phyloP scores from a whole-genome alignment of 2,113 vertebrate species.

The Alligator sinensis region DNA sequence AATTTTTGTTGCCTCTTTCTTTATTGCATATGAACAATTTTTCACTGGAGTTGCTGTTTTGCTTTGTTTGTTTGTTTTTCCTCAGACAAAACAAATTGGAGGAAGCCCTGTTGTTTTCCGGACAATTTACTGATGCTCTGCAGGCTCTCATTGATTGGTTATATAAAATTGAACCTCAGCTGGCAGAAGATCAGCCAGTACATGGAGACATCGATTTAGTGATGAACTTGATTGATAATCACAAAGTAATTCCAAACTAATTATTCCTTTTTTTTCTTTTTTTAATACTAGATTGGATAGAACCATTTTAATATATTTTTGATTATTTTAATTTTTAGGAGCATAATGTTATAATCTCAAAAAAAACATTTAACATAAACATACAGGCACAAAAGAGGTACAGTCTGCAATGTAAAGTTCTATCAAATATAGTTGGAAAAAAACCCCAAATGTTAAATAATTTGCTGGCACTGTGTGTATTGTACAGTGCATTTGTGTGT shows the following conservation, averaged over 20 bases:
- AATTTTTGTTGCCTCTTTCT: not conserved
- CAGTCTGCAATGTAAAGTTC: not conserved
- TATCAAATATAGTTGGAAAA: not conserved
- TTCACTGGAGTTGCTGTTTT: not conserved
- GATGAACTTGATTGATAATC: constrained; percentile 96
- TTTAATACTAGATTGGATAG: not conserved
- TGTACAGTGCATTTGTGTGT: not conserved
- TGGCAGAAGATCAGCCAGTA: constrained; percentile 97
- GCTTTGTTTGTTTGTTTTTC: not conserved
- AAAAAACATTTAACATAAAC: not conserved
- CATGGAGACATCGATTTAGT: constrained; percentile 97
- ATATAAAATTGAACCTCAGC: constrained; percentile 94
- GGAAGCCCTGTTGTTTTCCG: constrained; percentile 95
- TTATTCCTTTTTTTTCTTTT: not conserved
- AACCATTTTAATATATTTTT: not conserved
- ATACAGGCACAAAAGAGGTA: not conserved
- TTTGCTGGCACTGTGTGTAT: not conserved
- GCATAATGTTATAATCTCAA: not conserved
- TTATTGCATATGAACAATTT: not conserved
- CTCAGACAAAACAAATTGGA: constrained; percentile 97
- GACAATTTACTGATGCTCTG: constrained; percentile 96
- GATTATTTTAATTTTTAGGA: constrained; percentile 6
- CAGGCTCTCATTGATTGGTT: constrained; percentile 99
- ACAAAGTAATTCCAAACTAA: constrained; percentile 88
- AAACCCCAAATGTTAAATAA: not conserved